Evolutionary conservation across 2,113 vertebrate genomes (phyloP), one percentile per base, ranked within the genome.

Genomic region (Epinephelus lanceolatus): DNA sequence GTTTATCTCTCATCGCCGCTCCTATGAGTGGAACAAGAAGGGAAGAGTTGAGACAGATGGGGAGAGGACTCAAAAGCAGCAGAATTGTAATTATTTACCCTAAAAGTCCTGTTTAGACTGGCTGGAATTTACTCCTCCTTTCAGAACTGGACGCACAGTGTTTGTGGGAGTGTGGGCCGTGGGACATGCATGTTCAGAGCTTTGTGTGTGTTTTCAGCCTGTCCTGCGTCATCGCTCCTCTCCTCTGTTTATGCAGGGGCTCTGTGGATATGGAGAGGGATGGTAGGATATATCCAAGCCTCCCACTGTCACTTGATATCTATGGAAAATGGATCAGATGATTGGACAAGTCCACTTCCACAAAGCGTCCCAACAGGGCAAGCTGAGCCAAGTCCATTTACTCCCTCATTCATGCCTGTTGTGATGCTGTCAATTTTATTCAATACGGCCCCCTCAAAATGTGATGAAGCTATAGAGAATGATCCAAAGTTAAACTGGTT

Each of bases 241-340:
- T 88, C 56, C 30, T 85, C 45, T 92, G 91, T 91, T 93, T 90
- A 86, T 82, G 76, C 84, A 86, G 83, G 42, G 81, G 17, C 86
- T 84, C 67, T 74, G 75, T 81, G 78, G 72, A 86, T 71, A 72
- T 60, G 49, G 51, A 56, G 81, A 65, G 27, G 57, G 62, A 83
- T 67, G 85, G 75, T 79, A 78, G 78, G 83, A 87, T 76, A 78
- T 76, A 78, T 77, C 71, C 78, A 74, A 83, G 66, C 76, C 83
- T 77, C 76, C 69, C 47, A 66, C 84, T 56, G 85, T 92, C 84
- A 92, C 66, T 72, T 75, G 79, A 91, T 91, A 88, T 89, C 83
- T 77, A 55, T 23, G 55, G 87, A 87, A 89, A 93, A 84, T 71
- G 59, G 62, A 86, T 93, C 74, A 87, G 71, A 78, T 60, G 75